Evolutionary conservation across 1,140 invertebrate species (phyloP).

Genomic region (Ceratoteleas bidentatus): DNA sequence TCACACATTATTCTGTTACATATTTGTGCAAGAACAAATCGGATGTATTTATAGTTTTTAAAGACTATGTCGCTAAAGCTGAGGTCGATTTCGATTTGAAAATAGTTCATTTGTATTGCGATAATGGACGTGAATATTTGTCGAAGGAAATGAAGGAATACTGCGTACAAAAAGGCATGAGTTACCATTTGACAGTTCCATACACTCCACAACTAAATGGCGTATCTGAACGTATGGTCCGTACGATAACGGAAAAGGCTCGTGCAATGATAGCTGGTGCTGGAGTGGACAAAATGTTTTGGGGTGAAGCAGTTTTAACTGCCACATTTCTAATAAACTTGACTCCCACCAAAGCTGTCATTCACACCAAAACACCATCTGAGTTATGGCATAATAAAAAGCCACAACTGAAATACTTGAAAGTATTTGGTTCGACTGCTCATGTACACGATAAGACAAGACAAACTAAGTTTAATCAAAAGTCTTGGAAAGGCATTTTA

Average conservation of each 20-base stretch:
- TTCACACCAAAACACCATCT: neutral
- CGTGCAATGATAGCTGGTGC: neutral
- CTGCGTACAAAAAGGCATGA: neutral
- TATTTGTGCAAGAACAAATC: conserved; percentile 2
- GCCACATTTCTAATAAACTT: neutral
- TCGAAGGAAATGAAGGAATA: conserved; percentile 72
- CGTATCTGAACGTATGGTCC: conserved; percentile 13
- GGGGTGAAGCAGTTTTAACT: conserved; percentile 6
- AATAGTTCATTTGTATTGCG: conserved; percentile 7
- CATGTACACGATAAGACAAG: conserved; percentile 5
- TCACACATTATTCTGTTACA: neutral
- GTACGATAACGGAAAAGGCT: conserved; percentile 24
- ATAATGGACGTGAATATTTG: conserved; percentile 37
- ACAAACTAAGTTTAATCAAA: neutral
- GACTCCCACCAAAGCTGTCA: neutral
- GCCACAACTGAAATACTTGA: conserved; percentile 1
- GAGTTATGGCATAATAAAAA: conserved; percentile 4
- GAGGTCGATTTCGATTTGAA: conserved; percentile 9
- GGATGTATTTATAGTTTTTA: neutral
- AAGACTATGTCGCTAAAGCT: conserved; percentile 1
- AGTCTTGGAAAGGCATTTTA: neutral
- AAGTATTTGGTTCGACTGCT: neutral
- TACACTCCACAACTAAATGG: conserved; percentile 72
- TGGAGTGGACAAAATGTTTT: neutral
- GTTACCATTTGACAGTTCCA: conserved; percentile 74